Percentiles rank a stretch among this genome's conserved stretches.
Evolutionary conservation across 92 coral and sea anemone genomes (phyloP).

Genomic region (Micromussa lordhowensis): DNA sequence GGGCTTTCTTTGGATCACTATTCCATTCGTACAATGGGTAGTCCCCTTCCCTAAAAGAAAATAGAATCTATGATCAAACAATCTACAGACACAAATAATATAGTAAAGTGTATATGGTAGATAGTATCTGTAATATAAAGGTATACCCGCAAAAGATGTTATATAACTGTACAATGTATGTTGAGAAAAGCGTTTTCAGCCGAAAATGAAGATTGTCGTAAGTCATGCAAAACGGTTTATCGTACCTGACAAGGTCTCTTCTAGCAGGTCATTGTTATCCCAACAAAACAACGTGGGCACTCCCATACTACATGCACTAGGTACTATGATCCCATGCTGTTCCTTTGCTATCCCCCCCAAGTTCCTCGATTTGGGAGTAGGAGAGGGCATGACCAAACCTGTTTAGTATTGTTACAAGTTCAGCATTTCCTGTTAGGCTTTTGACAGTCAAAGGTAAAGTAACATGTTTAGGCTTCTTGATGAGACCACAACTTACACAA

Average conservation of each 20-base stretch:
- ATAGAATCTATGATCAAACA: neutral
- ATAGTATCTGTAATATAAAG: too few relatives aligned
- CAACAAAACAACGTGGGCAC: slow-evolving; percentile 71
- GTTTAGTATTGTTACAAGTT: slow-evolving; percentile 55
- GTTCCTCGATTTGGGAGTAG: slow-evolving; percentile 66
- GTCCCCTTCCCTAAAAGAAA: slow-evolving; percentile 66
- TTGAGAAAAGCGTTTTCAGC: too few relatives aligned
- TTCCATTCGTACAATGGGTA: slow-evolving; percentile 79
- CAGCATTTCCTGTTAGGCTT: slow-evolving; percentile 62
- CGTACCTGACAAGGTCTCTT: slow-evolving; percentile 76
- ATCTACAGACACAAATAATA: too few relatives aligned
- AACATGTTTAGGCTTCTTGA: slow-evolving; percentile 71
- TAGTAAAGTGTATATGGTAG: too few relatives aligned
- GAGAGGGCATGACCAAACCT: slow-evolving; percentile 69
- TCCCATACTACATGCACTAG: slow-evolving; percentile 51
- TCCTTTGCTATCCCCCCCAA: slow-evolving; percentile 70
- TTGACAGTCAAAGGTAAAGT: slow-evolving; percentile 72
- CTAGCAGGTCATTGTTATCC: slow-evolving; percentile 79
- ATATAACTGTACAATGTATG: too few relatives aligned
- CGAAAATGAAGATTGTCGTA: too few relatives aligned
- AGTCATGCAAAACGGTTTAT: too few relatives aligned
- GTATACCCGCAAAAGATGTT: too few relatives aligned
- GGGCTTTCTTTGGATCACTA: slow-evolving; percentile 65
- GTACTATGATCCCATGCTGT: slow-evolving; percentile 61
- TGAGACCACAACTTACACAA: slow-evolving; percentile 65